A percentile compares a stretch with the other conserved stretches of the same genome.
phyloP scores from a whole-genome alignment of 2,888 invertebrate species.

The Acanthosoma haemorrhoidale region DNA sequence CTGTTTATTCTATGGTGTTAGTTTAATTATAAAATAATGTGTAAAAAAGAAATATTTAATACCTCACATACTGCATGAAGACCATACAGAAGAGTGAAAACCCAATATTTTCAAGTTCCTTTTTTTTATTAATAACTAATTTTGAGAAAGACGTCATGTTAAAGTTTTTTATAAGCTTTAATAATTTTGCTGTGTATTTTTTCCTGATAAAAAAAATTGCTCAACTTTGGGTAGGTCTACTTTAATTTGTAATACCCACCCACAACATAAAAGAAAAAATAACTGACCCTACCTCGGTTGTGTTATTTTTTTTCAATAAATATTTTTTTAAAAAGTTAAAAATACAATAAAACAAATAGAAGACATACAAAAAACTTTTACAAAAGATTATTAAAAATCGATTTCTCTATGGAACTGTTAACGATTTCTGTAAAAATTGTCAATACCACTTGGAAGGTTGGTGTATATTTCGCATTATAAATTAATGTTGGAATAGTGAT shows the following conservation, averaged over 20 bases:
- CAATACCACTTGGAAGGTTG: slow-evolving; percentile 4
- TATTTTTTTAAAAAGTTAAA: too few relatives aligned
- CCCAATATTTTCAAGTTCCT: neutral
- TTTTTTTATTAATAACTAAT: neutral
- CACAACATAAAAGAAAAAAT: too few relatives aligned
- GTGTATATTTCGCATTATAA: neutral
- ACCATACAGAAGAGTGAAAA: neutral
- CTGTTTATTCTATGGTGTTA: too few relatives aligned
- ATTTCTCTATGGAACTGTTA: slow-evolving; percentile 14
- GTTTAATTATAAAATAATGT: too few relatives aligned
- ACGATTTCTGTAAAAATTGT: slow-evolving; percentile 3
- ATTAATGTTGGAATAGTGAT: neutral
- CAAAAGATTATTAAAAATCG: neutral
- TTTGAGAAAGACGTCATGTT: neutral
- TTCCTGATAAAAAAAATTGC: neutral
- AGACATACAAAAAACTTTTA: too few relatives aligned
- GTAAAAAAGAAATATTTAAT: too few relatives aligned
- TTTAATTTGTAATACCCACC: too few relatives aligned
- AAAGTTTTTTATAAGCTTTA: neutral
- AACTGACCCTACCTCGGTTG: too few relatives aligned
- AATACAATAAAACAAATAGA: too few relatives aligned
- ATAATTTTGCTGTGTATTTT: neutral
- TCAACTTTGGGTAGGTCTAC: neutral
- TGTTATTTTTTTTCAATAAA: too few relatives aligned
- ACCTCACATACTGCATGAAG: too few relatives aligned